Conservation (phyloP, 2,113 vertebrate species). For the Vulpes vulpes region DNA sequence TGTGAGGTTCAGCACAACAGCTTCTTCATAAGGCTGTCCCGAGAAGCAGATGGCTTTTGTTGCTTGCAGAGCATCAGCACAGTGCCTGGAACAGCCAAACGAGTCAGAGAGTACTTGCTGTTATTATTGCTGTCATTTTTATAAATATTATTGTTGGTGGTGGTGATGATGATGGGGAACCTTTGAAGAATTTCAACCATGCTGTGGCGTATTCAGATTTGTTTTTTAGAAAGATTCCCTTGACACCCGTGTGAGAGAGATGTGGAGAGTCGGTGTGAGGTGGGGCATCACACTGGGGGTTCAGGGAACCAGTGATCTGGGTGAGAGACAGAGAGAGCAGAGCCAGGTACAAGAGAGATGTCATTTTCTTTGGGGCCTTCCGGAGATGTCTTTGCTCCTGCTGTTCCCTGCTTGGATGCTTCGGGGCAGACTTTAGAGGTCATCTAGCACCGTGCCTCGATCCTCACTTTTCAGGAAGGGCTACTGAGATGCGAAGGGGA, state of each 20-base stretch:
- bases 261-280: background rate
- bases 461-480: background rate
- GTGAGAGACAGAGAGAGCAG: background rate
- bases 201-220: background rate
- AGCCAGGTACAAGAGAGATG: background rate
- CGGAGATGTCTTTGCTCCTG: background rate
- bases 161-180: background rate
- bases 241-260: background rate
- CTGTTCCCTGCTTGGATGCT: too few species aligned
- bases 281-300: too few species aligned
- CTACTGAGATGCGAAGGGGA: background rate
- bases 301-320: background rate
- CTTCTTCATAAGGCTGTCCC: background rate
- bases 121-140: background rate
- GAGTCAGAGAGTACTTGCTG: background rate
- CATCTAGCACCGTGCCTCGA: background rate
- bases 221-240: background rate
- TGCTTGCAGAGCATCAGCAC: background rate
- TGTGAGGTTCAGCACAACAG: background rate
- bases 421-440: background rate
- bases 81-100: background rate
- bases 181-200: background rate
- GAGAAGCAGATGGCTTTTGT: background rate
- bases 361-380: background rate
- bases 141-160: background rate